These are phyloP conservation scores for Orthonychiurus folsomi DNA, from an alignment of 2,888 invertebrate species.

Conservation along the genomic window DNA sequence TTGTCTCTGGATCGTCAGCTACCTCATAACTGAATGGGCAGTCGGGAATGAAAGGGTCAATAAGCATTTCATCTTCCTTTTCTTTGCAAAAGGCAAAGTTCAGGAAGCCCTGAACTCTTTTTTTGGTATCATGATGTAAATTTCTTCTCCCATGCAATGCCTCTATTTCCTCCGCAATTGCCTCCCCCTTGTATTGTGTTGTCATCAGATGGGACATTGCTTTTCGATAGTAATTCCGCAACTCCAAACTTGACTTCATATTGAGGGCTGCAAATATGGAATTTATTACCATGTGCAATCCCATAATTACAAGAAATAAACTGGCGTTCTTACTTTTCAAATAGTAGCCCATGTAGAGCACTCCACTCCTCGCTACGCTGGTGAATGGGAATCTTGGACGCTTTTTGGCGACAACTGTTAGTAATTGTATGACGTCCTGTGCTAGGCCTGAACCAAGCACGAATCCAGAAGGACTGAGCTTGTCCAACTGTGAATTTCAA, in stretches of 20 bases:
- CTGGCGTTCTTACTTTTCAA: slow-evolving; percentile 23
- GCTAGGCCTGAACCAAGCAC: slow-evolving; percentile 23
- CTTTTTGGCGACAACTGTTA: slow-evolving; percentile 22
- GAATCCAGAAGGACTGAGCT: slow-evolving; percentile 23
- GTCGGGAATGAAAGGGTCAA: slow-evolving; percentile 25
- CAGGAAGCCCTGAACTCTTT: slow-evolving; percentile 21
- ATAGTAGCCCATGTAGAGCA: slow-evolving; percentile 31
- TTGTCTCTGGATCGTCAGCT: no score
- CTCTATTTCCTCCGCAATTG: slow-evolving; percentile 21
- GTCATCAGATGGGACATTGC: slow-evolving; percentile 31
- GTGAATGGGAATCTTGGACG: slow-evolving; percentile 29
- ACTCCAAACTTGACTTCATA: slow-evolving; percentile 21
- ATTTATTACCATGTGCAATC: neutral
- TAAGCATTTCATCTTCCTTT: slow-evolving; percentile 20
- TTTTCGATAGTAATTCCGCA: slow-evolving; percentile 28
- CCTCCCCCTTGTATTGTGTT: slow-evolving; percentile 16
- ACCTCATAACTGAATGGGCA: slow-evolving; percentile 12
- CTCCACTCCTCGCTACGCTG: slow-evolving; percentile 21
- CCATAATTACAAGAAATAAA: neutral
- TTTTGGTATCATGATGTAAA: slow-evolving; percentile 19
- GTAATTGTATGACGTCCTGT: slow-evolving; percentile 17
- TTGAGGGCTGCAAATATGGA: slow-evolving; percentile 21
- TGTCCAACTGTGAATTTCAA: slow-evolving; percentile 15
- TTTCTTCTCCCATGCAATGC: slow-evolving; percentile 18
- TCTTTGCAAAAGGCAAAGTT: slow-evolving; percentile 18